Evolutionary conservation across 2,888 invertebrate species (phyloP), one percentile per base, ranked within the genome.

Genomic region (Andrena marginata): DNA sequence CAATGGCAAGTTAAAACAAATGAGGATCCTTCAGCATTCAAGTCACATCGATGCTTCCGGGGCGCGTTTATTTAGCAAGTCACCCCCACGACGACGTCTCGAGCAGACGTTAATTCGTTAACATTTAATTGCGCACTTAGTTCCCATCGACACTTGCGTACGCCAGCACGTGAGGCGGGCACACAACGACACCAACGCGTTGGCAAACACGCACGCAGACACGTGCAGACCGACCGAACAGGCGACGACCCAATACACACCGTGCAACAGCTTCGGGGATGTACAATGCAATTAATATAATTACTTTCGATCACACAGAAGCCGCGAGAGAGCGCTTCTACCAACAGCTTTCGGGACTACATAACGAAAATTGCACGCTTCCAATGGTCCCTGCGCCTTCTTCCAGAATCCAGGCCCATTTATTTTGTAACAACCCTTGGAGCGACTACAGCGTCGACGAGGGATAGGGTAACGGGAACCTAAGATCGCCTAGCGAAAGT

Each of bases 91-190:
- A 67, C 74, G 62, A 85, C 87, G 91, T 90, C 89, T 89, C 87
- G 72, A 77, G 85, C 90, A 91, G 90, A 91, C 89, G 92, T 90
- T 89, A 89, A 92, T 90, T 90, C 90, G 89, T 91, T 92, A 91
- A 87, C 87, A 87, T 89, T 92, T 92, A 92, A 92, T 92, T 89
- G 91, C 88, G 82, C 90, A 89, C 87, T 90, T 87, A 87, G 87
- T 85, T 90, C 86, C 88, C 86, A 84, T 85, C 85, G 87, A 87
- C 88, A 88, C 85, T 89, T 85, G 88, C 81, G 68, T 64, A 56
- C 63, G 62, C 48, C 6, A 63, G 49, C 64, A 65, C 75, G 72
- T 51, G 70, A 84, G 63, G 68, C 80, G 63, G 56, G 72, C 65
- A 69, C 77, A 77, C 68, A 68, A 23, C 33, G 49, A 64, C 33